Evolutionary conservation across 2,797 vertebrate species (phyloP), one percentile per base, ranked within the genome.

Genomic region (Danio aesculapii): DNA sequence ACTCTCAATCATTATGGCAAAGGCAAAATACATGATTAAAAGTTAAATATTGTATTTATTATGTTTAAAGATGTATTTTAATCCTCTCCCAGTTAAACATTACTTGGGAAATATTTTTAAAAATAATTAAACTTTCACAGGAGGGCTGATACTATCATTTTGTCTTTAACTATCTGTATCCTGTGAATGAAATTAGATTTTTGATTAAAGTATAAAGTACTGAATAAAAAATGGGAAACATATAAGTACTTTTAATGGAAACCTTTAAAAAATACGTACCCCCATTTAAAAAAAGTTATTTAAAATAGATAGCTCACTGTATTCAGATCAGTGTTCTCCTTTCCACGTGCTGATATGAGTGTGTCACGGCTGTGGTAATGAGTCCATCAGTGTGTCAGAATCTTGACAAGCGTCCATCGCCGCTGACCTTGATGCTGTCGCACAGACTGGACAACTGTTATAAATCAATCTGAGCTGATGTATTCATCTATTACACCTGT

Each of bases 381-480:
- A 76, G 63, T 83, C 63, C 70, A 83, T 84, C 80, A 86, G 59
- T 9, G 14, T 68, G 70, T 84, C 78, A 68, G 52, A 75, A 77
- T 72, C 74, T 77, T 72, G 77, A 68, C 83, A 73, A 63, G 44
- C 66, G 55, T 68, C 66, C 81, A 83, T 62, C 68, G 59, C 59
- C 50, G 62, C 70, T 84, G 83, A 86, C 85, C 85, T 86, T 86
- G 83, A 84, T 84, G 66, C 39, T 79, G 70, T 84, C 77, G 61
- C 76, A 79, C 70, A 71, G 83, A 81, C 83, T 50, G 67, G 75
- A 79, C 71, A 67, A 73, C 74, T 59, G 68, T 70, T 81, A 81
- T 83, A 79, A 84, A 86, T 86, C 81, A 84, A 84, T 86, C 83
- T 81, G 50, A 76, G 78, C 14, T 68, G 78, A 77, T 79, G 69